Percentiles rank a stretch among this genome's conserved stretches.
Conservation (phyloP, 2,888 invertebrate genomes). For the Ischnura elegans region DNA sequence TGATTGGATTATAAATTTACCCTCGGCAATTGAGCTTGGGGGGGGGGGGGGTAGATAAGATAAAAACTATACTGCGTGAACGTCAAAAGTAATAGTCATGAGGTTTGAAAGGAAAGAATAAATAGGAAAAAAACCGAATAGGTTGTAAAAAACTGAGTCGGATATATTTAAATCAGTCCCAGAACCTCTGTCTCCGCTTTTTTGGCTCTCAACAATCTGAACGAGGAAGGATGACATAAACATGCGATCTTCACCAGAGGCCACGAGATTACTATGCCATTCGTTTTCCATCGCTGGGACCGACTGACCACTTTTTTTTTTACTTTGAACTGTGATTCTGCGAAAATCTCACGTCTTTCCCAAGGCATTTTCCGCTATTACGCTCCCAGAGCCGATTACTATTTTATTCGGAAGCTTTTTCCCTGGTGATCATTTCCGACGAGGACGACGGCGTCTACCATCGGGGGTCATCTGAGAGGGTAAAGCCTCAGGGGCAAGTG, state of each 20-base stretch:
- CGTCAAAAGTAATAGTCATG: no score
- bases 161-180: no score
- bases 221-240: not conserved
- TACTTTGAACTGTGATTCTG: not conserved
- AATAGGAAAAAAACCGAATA: no score
- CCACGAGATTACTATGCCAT: not conserved
- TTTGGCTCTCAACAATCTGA: not conserved
- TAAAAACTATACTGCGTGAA: no score
- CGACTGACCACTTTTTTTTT: not conserved
- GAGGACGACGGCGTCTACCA: no score
- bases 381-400: not conserved
- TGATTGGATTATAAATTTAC: no score
- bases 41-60: no score
- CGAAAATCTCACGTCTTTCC: not conserved
- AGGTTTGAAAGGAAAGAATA: no score
- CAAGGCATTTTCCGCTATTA: not conserved
- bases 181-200: no score
- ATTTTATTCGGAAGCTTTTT: slow-evolving; percentile 10
- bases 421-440: not conserved
- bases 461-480: no score
- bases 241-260: not conserved
- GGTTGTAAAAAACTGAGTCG: no score
- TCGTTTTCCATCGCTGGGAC: not conserved
- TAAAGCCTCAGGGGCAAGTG: not conserved
- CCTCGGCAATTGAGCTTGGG: no score